A percentile compares a stretch with the other conserved stretches of the same genome.
phyloP scores from a whole-genome alignment of 2,888 invertebrate species.

The Nebria brevicollis region DNA sequence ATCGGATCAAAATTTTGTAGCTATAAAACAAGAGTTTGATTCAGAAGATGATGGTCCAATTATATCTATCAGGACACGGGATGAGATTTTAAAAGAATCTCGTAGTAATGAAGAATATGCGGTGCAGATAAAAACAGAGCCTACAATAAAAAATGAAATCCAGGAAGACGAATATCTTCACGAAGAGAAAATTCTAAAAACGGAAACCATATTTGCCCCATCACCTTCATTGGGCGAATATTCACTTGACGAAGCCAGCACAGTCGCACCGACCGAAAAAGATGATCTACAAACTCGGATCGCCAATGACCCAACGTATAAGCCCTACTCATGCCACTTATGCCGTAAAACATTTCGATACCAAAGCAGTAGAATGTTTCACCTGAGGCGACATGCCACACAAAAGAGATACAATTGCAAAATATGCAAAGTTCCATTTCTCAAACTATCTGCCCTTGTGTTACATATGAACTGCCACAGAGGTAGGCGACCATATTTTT shows the following conservation, averaged over 20 bases:
- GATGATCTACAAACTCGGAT: background rate
- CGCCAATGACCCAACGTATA: background rate
- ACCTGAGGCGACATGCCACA: constrained; percentile 32
- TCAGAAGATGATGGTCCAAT: background rate
- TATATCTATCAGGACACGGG: background rate
- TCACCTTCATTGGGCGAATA: too few relatives aligned
- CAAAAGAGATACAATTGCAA: constrained; percentile 33
- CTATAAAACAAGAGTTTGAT: background rate
- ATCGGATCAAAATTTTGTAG: background rate
- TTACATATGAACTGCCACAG: constrained; percentile 32
- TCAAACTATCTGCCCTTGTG: constrained; percentile 18
- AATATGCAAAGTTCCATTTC: constrained; percentile 27
- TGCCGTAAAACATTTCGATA: constrained; percentile 18
- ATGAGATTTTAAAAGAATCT: background rate
- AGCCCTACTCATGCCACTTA: background rate
- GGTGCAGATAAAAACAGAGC: too few relatives aligned
- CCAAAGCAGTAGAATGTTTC: constrained; percentile 30
- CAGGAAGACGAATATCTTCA: too few relatives aligned
- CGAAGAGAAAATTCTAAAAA: too few relatives aligned
- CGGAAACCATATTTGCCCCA: too few relatives aligned
- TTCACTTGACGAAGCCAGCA: too few relatives aligned
- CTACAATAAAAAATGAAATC: too few relatives aligned
- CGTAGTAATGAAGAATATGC: background rate
- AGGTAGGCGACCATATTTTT: constrained; percentile 13
- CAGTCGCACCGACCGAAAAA: too few relatives aligned